Evolutionary conservation across 2,888 invertebrate genomes (phyloP).

Genomic region (Tupiocoris notatus): DNA sequence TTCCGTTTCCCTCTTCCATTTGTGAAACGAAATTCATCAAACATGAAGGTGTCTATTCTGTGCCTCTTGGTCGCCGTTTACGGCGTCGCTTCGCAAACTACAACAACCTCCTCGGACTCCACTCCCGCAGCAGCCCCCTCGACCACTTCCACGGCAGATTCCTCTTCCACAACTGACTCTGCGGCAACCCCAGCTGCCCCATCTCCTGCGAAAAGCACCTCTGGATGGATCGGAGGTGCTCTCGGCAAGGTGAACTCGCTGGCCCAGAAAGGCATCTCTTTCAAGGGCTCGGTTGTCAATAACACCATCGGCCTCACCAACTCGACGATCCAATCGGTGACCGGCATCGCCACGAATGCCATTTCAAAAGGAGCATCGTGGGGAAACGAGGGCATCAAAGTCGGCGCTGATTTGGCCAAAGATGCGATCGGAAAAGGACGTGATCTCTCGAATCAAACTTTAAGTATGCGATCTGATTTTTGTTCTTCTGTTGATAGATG

Average conservation of each 20-base stretch:
- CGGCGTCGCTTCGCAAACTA: not conserved
- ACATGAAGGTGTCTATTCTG: not conserved
- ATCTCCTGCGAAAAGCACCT: not conserved
- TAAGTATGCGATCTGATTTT: no score
- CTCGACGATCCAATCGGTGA: no score
- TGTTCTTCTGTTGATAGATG: no score
- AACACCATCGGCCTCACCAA: not conserved
- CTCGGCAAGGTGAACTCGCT: not conserved
- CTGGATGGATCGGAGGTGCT: not conserved
- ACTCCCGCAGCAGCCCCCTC: not conserved
- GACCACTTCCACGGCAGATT: not conserved
- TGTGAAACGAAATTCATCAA: not conserved
- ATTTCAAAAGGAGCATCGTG: no score
- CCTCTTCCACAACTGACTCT: no score
- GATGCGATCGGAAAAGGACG: no score
- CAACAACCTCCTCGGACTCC: not conserved
- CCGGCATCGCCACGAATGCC: no score
- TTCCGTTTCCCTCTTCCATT: no score
- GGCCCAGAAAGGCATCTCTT: not conserved
- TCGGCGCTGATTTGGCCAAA: no score
- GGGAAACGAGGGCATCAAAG: no score
- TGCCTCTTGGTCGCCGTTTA: not conserved
- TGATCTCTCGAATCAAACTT: no score
- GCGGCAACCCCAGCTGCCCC: not conserved
- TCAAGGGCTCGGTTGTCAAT: not conserved